Percentiles rank a stretch among this genome's conserved stretches.
Evolutionary conservation across 2,113 vertebrate species (phyloP).

Genomic region (Hippocampus guttulatus): DNA sequence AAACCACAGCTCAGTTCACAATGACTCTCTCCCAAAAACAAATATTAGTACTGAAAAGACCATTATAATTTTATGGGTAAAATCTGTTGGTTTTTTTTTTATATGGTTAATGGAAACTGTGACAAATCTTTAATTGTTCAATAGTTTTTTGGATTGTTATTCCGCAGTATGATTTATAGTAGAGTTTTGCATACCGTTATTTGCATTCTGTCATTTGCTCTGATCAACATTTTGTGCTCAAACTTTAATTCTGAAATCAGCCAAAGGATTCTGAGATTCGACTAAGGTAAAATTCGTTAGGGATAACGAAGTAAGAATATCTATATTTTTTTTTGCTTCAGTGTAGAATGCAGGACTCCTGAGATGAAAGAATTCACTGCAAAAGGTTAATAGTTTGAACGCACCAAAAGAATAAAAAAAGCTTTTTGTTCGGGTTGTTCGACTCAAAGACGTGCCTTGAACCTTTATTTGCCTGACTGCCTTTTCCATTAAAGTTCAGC

Average conservation of each 20-base stretch:
- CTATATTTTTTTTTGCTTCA: too few relatives aligned
- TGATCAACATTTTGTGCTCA: not conserved
- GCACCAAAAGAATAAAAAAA: constrained; percentile 14
- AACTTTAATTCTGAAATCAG: too few relatives aligned
- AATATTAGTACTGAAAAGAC: not conserved
- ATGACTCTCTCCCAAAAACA: not conserved
- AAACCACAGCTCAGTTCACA: not conserved
- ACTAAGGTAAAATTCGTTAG: not conserved
- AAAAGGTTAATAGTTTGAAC: constrained; percentile 16
- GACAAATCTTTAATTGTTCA: not conserved
- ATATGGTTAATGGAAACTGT: not conserved
- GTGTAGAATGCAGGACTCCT: not conserved
- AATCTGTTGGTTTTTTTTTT: not conserved
- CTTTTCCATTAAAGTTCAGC: constrained; percentile 60
- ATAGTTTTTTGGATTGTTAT: not conserved
- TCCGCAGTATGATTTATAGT: not conserved
- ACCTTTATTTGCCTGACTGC: constrained; percentile 53
- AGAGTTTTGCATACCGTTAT: not conserved
- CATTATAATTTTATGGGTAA: not conserved
- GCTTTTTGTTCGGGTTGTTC: constrained; percentile 22
- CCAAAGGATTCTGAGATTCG: too few relatives aligned
- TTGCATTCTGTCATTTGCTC: not conserved
- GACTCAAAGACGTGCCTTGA: constrained; percentile 33
- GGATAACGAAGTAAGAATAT: not conserved
- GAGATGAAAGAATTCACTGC: not conserved